Conservation (phyloP, 1,140 invertebrate genomes). For the Heterodera carotae region DNA sequence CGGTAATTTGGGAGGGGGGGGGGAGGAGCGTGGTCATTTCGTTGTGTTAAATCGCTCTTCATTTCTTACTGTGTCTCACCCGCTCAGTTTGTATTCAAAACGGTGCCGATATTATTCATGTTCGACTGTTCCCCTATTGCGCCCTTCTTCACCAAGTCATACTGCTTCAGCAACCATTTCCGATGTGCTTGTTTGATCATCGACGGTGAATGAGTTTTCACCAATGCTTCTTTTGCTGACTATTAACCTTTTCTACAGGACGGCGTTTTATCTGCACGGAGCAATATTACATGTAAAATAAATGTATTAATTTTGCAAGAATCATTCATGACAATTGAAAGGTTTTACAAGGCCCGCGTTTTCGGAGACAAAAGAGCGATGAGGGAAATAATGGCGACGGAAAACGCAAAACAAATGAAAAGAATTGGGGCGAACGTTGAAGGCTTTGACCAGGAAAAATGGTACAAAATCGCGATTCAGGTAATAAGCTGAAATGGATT, state of each 20-base stretch:
- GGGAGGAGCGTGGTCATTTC: not conserved
- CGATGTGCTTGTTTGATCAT: constrained; percentile 34
- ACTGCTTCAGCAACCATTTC: constrained; percentile 44
- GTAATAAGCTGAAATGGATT: not conserved
- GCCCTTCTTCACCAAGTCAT: constrained; percentile 35
- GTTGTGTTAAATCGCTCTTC: not conserved
- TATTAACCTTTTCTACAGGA: constrained; percentile 7
- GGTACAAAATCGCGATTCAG: constrained; percentile 36
- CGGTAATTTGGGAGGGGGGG: no score
- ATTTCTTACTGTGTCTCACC: not conserved
- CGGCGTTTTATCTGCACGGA: constrained; percentile 30
- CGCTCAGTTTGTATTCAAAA: constrained; percentile 8
- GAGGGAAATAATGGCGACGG: constrained; percentile 30
- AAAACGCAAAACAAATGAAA: constrained; percentile 36
- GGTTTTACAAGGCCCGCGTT: constrained; percentile 33
- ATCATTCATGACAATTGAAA: not conserved
- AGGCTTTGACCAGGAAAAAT: constrained; percentile 37
- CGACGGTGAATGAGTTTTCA: constrained; percentile 24
- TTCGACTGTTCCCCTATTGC: constrained; percentile 29
- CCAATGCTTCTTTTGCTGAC: constrained; percentile 11
- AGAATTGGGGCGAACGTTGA: constrained; percentile 32
- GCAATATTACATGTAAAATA: constrained; percentile 35
- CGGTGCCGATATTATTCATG: constrained; percentile 29
- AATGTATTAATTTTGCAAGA: not conserved
- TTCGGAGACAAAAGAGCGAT: constrained; percentile 28